Percentiles rank a stretch among this genome's conserved stretches.
Evolutionary conservation across 2,113 vertebrate species (phyloP).

Genomic region (Oryzias javanicus): DNA sequence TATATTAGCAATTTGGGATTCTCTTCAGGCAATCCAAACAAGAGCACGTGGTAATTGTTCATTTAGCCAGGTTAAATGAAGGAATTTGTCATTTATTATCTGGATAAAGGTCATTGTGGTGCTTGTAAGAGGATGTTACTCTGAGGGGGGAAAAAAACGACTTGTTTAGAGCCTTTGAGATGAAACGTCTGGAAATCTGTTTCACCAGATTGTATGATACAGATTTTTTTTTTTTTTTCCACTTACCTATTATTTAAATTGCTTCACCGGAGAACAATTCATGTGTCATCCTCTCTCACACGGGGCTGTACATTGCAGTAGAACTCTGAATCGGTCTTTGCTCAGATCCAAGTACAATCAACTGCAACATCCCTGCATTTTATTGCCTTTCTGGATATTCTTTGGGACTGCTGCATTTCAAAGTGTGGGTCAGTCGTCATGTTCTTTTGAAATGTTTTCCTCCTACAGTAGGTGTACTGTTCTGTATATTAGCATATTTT

Average conservation of each 20-base stretch:
- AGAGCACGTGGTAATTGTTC: constrained; percentile 20
- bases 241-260: constrained; percentile 25
- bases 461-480: constrained; percentile 65
- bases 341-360: constrained; percentile 35
- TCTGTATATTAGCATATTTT: constrained; percentile 73
- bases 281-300: constrained; percentile 23
- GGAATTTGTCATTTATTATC: constrained; percentile 33
- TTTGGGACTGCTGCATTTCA: constrained; percentile 43
- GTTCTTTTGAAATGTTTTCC: constrained; percentile 51
- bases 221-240: constrained; percentile 24
- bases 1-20: constrained; percentile 22
- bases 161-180: constrained; percentile 16
- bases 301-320: constrained; percentile 47
- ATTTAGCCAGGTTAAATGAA: constrained; percentile 35
- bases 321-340: constrained; percentile 26
- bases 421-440: constrained; percentile 39
- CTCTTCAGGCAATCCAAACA: constrained; percentile 34
- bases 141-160: background rate
- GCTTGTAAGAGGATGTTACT: constrained; percentile 7
- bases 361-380: constrained; percentile 37
- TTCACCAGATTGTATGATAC: constrained; percentile 32
- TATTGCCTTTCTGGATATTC: constrained; percentile 64
- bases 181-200: constrained; percentile 18
- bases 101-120: constrained; percentile 29
- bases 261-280: constrained; percentile 22